Evolutionary conservation across 2,113 vertebrate genomes (phyloP).

Genomic region (Chloroceryle aenea): DNA sequence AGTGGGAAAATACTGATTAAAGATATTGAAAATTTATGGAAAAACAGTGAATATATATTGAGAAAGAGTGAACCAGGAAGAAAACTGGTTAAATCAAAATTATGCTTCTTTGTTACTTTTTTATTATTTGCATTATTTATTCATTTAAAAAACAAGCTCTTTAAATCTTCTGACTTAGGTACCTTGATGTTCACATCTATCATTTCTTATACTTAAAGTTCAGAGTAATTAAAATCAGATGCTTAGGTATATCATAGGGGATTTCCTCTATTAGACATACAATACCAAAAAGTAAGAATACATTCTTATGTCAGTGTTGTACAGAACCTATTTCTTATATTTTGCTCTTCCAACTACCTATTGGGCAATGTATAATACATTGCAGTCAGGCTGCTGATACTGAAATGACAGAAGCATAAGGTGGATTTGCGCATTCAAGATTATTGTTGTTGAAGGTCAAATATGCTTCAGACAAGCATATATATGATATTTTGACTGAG

Average conservation of each 20-base stretch:
- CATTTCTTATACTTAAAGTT: neutral
- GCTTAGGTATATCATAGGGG: neutral
- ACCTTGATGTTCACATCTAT: neutral
- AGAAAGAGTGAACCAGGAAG: neutral
- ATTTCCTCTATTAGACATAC: neutral
- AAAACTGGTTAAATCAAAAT: neutral
- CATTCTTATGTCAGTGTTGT: rapidly evolving
- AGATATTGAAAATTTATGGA: slow-evolving; percentile 8
- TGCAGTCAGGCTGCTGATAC: neutral
- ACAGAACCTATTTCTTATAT: neutral
- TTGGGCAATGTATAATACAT: neutral
- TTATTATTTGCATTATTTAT: neutral
- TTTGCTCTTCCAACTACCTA: neutral
- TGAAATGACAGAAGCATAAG: neutral
- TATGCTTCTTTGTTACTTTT: neutral
- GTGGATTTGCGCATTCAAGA: neutral
- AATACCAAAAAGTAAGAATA: neutral
- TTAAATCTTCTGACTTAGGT: neutral
- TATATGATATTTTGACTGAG: neutral
- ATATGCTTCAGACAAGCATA: neutral
- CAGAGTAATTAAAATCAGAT: neutral
- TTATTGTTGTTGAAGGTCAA: neutral
- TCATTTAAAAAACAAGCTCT: neutral
- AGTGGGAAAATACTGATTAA: neutral
- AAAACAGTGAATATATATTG: neutral